phyloP scores from a whole-genome alignment of 1,140 invertebrate genomes.

The Centruroides vittatus region DNA sequence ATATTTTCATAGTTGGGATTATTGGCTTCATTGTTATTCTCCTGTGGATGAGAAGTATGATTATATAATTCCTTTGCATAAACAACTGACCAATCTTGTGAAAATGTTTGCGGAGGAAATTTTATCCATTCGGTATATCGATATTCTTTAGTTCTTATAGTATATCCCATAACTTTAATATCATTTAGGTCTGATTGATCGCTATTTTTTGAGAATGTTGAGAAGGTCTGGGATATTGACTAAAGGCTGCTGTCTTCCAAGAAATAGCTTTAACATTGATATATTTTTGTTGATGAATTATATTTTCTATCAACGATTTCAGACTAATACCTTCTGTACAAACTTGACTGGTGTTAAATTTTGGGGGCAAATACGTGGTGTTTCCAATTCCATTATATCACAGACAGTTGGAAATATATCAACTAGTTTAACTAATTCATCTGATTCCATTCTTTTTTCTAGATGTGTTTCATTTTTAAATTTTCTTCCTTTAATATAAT shows the following conservation, averaged over 20 bases:
- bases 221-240: constrained; percentile 69
- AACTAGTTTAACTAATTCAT: constrained; percentile 51
- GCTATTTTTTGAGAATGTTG: constrained; percentile 49
- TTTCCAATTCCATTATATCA: constrained; percentile 45
- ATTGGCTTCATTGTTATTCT: constrained; percentile 48
- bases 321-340: constrained; percentile 64
- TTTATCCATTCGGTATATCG: constrained; percentile 65
- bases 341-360: constrained; percentile 24
- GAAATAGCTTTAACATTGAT: not conserved
- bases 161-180: constrained; percentile 68
- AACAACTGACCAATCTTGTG: constrained; percentile 45
- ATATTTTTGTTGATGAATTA: not conserved
- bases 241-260: constrained; percentile 41
- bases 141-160: constrained; percentile 47
- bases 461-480: not conserved
- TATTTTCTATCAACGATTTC: constrained; percentile 20
- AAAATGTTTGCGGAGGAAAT: constrained; percentile 23
- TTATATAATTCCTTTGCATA: constrained; percentile 41
- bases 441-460: not conserved
- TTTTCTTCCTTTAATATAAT: not conserved
- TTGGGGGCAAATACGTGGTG: constrained; percentile 38
- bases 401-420: constrained; percentile 73
- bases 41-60: constrained; percentile 46
- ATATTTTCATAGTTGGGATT: constrained; percentile 15
- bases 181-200: constrained; percentile 58